phyloP scores from a whole-genome alignment of 2,888 invertebrate genomes.

The Allacma fusca region DNA sequence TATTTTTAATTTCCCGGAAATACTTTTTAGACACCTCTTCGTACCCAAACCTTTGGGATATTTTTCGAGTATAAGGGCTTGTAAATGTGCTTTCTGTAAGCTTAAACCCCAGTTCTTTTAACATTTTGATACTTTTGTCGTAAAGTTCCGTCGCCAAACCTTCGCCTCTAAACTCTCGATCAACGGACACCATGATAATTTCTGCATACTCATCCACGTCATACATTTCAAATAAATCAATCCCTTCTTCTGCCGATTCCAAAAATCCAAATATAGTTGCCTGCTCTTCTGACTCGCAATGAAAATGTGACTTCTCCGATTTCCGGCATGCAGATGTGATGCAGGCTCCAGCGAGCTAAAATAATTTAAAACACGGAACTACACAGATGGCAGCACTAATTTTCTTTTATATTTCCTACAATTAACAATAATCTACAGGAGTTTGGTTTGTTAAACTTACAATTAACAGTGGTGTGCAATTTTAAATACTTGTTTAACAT shows the following conservation, averaged over 20 bases:
- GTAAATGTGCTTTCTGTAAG: constrained; percentile 46
- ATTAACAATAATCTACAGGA: too few relatives aligned
- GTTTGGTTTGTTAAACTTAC: too few relatives aligned
- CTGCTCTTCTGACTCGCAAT: constrained; percentile 19
- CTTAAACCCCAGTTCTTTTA: constrained; percentile 38
- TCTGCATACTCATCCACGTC: constrained; percentile 44
- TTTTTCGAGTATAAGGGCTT: constrained; percentile 42
- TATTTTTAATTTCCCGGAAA: constrained; percentile 20
- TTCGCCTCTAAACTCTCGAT: constrained; percentile 35
- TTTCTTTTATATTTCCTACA: too few relatives aligned
- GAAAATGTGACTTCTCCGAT: background rate
- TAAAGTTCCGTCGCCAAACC: constrained; percentile 47
- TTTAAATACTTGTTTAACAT: too few relatives aligned
- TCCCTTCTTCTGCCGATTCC: background rate
- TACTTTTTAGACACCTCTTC: constrained; percentile 22
- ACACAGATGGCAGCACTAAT: too few relatives aligned
- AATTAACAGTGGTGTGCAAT: too few relatives aligned
- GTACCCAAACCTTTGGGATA: constrained; percentile 38
- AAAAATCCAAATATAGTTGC: constrained; percentile 19
- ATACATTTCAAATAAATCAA: constrained; percentile 22
- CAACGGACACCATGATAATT: constrained; percentile 39
- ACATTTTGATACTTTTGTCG: constrained; percentile 20
- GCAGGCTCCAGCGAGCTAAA: constrained; percentile 36
- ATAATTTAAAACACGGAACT: too few relatives aligned
- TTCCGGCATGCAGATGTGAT: background rate